Percentiles rank a stretch among this genome's conserved stretches.
Evolutionary conservation across 2,113 vertebrate genomes (phyloP).

Genomic region (Saimiri boliviensis): DNA sequence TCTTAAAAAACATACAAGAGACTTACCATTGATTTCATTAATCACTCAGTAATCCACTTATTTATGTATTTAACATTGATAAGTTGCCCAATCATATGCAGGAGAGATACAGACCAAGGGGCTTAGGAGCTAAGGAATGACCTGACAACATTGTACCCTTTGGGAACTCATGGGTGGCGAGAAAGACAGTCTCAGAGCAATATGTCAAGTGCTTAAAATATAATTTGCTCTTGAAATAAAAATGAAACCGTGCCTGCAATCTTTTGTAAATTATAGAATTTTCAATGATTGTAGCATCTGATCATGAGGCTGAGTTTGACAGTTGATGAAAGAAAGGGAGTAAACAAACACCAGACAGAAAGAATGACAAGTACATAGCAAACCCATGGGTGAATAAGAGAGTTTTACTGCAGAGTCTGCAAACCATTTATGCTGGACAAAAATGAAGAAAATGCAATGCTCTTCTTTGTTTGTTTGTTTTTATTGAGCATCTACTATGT

Average conservation of each 20-base stretch:
- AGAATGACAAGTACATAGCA: background rate
- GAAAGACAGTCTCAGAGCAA: background rate
- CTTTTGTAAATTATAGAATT: background rate
- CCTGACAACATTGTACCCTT: background rate
- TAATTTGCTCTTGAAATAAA: constrained; percentile 5
- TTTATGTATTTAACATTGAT: background rate
- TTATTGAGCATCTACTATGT: background rate
- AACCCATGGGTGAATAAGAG: background rate
- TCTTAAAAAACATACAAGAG: background rate
- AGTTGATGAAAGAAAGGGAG: background rate
- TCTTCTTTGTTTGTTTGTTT: background rate
- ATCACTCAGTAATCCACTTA: background rate
- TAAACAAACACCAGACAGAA: background rate
- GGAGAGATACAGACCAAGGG: background rate
- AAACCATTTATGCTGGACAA: background rate
- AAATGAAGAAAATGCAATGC: background rate
- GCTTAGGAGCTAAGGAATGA: background rate
- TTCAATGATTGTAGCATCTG: background rate
- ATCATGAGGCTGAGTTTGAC: background rate
- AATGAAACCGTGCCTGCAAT: background rate
- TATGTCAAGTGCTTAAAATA: background rate
- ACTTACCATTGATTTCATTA: background rate
- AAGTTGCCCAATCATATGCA: background rate
- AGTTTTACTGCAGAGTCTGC: background rate
- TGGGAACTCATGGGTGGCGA: background rate